Evolutionary conservation across 2,888 invertebrate species (phyloP), one percentile per base, ranked within the genome.

Genomic region (Meiosimyza platycephala): DNA sequence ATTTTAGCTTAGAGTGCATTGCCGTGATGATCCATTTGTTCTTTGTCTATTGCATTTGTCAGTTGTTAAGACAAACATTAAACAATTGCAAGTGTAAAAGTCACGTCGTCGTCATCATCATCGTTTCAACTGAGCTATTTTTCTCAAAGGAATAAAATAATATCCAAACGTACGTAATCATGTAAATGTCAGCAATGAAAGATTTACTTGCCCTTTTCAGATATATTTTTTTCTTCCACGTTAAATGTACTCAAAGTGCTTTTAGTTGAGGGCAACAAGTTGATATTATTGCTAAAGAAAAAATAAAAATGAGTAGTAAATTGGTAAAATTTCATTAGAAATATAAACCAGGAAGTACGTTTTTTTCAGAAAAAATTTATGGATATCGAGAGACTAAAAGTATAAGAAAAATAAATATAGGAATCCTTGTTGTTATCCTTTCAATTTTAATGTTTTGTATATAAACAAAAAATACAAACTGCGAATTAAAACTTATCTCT

Each of bases 41-140:
- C 63, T 70, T 54, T 70, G 54, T 54, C 51, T 59, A 47, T 60
- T 71, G 71, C 71, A 71, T 75, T 72, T 71, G 72, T 64, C 71
- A 63, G 65, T 62, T 40, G 40, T 40, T 71, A 51, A 69, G 75
- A 73, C 72, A 71, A 75, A 75, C 63, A 68, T 68, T 71, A 75
- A 73, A 72, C 73, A 75, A 73, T 75, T 73, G 73, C 67, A 65
- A 73, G 72, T 72, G 72, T 70, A 72, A 75, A 75, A 72, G 72
- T 70, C 60, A 66, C 72, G 66, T 71, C 63, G 62, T 65, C 59
- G 40, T 40, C 40, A 2, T 40, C 9, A 1, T 40, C 40, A 40
- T 40, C 40, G 9, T 40, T 9, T 40, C 9, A 40, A 40, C 40
- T 40, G 9, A 9, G 40, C 40, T 54, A 40, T 59, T 63, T n/a